phyloP scores from a whole-genome alignment of 92 coral and sea anemone genomes.

The Ricordea florida region DNA sequence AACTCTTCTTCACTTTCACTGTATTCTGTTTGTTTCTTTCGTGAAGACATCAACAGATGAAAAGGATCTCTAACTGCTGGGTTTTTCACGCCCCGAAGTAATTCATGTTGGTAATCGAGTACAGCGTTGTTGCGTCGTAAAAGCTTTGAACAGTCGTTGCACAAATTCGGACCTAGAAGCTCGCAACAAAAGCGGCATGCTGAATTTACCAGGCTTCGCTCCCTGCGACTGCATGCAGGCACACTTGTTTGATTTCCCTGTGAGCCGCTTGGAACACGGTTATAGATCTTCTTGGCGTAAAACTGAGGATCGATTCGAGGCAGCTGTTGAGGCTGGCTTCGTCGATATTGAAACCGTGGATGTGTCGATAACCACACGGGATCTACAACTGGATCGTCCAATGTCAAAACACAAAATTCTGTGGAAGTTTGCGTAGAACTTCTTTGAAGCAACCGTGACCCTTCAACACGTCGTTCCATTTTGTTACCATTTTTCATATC shows the following conservation, averaged over 20 bases:
- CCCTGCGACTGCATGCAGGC: slow-evolving; percentile 54
- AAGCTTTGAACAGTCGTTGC: slow-evolving; percentile 68
- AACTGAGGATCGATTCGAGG: slow-evolving; percentile 21
- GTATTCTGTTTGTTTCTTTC: slow-evolving; percentile 31
- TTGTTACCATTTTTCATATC: slow-evolving; percentile 31
- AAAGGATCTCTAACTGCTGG: slow-evolving; percentile 66
- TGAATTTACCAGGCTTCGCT: slow-evolving; percentile 1
- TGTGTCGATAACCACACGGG: slow-evolving; percentile 33
- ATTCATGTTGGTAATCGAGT: slow-evolving; percentile 24
- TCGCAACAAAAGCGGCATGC: slow-evolving; percentile 77
- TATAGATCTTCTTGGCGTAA: slow-evolving; percentile 26
- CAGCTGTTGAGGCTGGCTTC: not conserved
- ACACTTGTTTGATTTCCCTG: not conserved
- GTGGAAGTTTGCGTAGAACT: not conserved
- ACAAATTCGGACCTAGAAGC: slow-evolving; percentile 77
- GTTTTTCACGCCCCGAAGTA: not conserved
- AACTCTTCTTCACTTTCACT: slow-evolving; percentile 63
- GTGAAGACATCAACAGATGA: slow-evolving; percentile 49
- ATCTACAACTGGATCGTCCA: slow-evolving; percentile 11
- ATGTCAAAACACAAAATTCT: slow-evolving; percentile 13
- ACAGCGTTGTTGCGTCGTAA: slow-evolving; percentile 44
- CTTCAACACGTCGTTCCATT: not conserved
- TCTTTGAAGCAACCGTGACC: not conserved
- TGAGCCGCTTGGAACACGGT: slow-evolving; percentile 75
- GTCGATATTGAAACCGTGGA: slow-evolving; percentile 22